These are phyloP conservation scores for Manis javanica DNA, from an alignment of 2,797 vertebrate genomes.

Conservation along the genomic window DNA sequence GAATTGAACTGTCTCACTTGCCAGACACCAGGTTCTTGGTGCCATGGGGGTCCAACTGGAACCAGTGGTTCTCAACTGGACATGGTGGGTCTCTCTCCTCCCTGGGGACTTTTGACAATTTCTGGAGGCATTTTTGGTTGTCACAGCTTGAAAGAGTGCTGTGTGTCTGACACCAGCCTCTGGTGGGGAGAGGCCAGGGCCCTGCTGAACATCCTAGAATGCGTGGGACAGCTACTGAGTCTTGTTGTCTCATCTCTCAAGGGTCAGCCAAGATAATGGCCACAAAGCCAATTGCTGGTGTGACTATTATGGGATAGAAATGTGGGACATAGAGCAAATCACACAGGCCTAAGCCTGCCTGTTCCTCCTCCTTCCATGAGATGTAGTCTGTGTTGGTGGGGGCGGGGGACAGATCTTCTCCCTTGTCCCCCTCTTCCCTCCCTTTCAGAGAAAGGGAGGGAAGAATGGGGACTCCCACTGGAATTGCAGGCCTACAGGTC, in stretches of 20 bases:
- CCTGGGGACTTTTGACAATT: background rate
- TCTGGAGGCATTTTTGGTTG: background rate
- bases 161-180: too few species aligned
- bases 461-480: slow-evolving; percentile 25
- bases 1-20: background rate
- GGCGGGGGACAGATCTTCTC: background rate
- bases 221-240: background rate
- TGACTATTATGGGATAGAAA: background rate
- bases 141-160: background rate
- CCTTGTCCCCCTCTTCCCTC: background rate
- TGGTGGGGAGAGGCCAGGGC: background rate
- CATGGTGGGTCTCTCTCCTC: background rate
- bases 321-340: background rate
- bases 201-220: accelerated
- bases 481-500: slow-evolving; percentile 86
- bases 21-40: background rate
- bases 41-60: background rate
- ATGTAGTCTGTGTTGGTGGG: background rate
- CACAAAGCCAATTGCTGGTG: background rate
- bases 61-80: background rate
- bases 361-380: background rate
- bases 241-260: background rate
- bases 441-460: background rate
- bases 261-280: background rate
- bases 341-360: background rate